Base-by-base conservation (phyloP, 2,113 vertebrate genomes). In the Podiceps cristatus region DNA sequence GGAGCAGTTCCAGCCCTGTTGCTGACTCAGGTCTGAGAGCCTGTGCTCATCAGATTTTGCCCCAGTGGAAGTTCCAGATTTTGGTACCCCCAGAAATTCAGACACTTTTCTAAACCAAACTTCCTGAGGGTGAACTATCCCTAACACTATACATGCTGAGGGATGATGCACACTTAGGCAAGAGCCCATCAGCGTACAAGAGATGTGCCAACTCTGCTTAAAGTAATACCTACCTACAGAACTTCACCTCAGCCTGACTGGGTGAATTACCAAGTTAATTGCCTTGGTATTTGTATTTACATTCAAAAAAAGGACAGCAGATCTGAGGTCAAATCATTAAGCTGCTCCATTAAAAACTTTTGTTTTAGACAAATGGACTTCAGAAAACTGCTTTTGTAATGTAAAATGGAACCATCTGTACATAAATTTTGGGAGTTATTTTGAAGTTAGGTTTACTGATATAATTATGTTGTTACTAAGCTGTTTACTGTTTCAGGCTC, bases 101-200 rank as follows among this genome's bases (percentile, higher is more conserved):
- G 88, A 95, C 95, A 58, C n/a, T 91, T 91, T 94, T 93, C 91
- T 96, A 89, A 96, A 89, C 73, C 49, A 89, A 93, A 92, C 83
- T 94, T 97, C 95, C 91, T 44, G 93, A 90, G 91, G 91, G 73
- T 58, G 83, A 91, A 76, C 49, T 88, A 75, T 87, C 86, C 77
- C 40, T 29, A 68, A 62, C 2, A 14, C 64, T 28, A 37, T 82
- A 25, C 31, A 67, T 55, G 91, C 33, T 1, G 59, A 86, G 92
- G 63, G 56, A 59, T 0, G 2, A 95, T 55, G 56, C 9, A 55
- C 9, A 4, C 79, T 94, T 84, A 90, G 94, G 80, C 84, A 76
- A 90, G 62, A 89, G 83, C 60, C 60, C 56, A 63, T 68, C 35
- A 71, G 35, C 0, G 0, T 29, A 25, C 49, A 69, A 73, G 45